A percentile compares a stretch with the other conserved stretches of the same genome.
Evolutionary conservation across 2,113 vertebrate species (phyloP).

Genomic region (Rhinopithecus roxellana): DNA sequence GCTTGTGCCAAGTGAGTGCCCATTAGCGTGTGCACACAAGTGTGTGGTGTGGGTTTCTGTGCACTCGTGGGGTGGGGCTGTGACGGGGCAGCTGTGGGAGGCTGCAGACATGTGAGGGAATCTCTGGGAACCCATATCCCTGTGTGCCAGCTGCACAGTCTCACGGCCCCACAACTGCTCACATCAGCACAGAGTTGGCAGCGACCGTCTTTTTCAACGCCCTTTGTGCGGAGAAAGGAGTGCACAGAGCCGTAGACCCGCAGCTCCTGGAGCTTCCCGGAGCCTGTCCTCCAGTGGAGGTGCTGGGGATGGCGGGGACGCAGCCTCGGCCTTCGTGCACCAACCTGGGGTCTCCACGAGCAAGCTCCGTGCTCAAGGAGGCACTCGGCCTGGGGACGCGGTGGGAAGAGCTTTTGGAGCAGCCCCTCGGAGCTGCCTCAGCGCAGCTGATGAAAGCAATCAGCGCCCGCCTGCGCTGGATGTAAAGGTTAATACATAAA

Average conservation of each 20-base stretch:
- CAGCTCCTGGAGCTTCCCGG: not conserved
- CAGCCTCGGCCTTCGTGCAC: not conserved
- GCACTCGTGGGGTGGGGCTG: too few species aligned
- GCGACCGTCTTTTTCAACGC: not conserved
- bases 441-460: constrained; percentile 68
- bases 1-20: too few species aligned
- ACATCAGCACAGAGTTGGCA: constrained; percentile 50
- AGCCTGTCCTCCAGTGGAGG: not conserved
- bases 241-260: not conserved
- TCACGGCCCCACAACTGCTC: not conserved
- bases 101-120: not conserved
- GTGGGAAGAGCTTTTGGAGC: not conserved
- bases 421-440: not conserved
- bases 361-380: not conserved
- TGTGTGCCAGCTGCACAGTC: constrained; percentile 19
- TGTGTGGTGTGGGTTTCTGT: too few species aligned
- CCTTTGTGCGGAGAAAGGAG: not conserved
- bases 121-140: not conserved
- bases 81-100: not conserved
- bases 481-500: constrained; percentile 87
- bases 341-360: accelerated
- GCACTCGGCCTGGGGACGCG: accelerated
- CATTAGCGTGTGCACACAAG: too few species aligned
- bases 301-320: not conserved
- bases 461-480: constrained; percentile 76